phyloP scores from a whole-genome alignment of 2,113 vertebrate species.

The Anoura caudifer region DNA sequence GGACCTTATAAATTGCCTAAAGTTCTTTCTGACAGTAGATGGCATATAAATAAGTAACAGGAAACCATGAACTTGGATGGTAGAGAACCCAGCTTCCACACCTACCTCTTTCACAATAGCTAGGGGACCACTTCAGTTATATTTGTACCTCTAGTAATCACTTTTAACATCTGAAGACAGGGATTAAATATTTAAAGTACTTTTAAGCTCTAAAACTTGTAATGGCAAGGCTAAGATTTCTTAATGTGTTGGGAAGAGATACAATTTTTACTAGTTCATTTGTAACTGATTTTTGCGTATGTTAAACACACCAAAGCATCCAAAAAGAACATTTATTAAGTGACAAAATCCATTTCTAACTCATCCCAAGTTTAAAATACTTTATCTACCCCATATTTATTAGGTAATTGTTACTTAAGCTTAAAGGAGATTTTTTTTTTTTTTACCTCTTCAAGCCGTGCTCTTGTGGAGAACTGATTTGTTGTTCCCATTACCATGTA shows the following conservation, averaged over 20 bases:
- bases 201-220: background rate
- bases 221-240: background rate
- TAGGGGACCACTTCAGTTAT: no score
- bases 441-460: conserved; percentile 86
- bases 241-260: background rate
- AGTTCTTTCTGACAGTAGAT: background rate
- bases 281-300: background rate
- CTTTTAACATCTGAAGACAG: background rate
- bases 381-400: background rate
- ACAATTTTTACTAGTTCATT: background rate
- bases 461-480: conserved; percentile 86
- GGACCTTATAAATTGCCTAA: background rate
- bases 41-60: background rate
- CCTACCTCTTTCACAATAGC: background rate
- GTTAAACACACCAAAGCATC: background rate
- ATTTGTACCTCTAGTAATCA: background rate
- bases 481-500: conserved; percentile 85
- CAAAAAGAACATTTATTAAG: background rate
- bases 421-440: background rate
- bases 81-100: background rate
- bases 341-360: conserved; percentile 2
- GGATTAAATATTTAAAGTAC: background rate
- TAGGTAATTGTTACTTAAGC: background rate
- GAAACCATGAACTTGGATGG: background rate
- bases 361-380: background rate